Evolutionary conservation across 2,888 invertebrate species (phyloP).

Genomic region (Melikaiella ostensackeni): DNA sequence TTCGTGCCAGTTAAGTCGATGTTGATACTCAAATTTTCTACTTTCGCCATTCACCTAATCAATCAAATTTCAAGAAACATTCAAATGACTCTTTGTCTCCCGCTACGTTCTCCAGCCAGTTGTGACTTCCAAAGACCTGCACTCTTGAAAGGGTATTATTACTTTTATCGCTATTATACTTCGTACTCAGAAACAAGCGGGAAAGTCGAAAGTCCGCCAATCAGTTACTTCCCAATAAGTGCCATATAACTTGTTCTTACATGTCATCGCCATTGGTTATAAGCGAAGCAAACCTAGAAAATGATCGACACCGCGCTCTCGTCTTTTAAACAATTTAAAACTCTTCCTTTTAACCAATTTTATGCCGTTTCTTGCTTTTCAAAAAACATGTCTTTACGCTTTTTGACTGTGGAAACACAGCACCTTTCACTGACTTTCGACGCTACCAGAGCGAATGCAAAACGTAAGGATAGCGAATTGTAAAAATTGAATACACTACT

Average conservation of each 20-base stretch:
- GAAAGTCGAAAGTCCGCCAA: conserved; percentile 40
- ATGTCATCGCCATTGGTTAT: not conserved
- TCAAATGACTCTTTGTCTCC: not conserved
- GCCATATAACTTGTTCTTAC: conserved; percentile 14
- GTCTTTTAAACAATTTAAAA: not conserved
- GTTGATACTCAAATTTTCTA: conserved; percentile 22
- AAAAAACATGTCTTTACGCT: not conserved
- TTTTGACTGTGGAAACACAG: not conserved
- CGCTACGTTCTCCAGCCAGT: conserved; percentile 57
- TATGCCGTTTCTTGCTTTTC: not conserved
- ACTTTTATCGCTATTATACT: conserved; percentile 50
- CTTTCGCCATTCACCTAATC: conserved; percentile 11
- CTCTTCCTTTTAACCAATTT: not conserved
- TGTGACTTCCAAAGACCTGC: conserved; percentile 66
- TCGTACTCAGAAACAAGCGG: conserved; percentile 32
- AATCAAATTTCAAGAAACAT: conserved; percentile 1
- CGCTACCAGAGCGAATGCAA: conserved; percentile 57
- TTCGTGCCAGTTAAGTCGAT: conserved; percentile 19
- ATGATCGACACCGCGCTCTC: not conserved
- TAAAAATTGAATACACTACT: conserved; percentile 70
- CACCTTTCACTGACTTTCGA: conserved; percentile 47
- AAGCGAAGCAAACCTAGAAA: not conserved
- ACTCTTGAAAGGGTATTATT: conserved; percentile 51
- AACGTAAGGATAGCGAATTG: conserved; percentile 70
- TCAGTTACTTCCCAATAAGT: conserved; percentile 6